Percentiles rank a stretch among this genome's conserved stretches.
Evolutionary conservation across 2,797 vertebrate genomes (phyloP).

Genomic region (Peromyscus nudipes): DNA sequence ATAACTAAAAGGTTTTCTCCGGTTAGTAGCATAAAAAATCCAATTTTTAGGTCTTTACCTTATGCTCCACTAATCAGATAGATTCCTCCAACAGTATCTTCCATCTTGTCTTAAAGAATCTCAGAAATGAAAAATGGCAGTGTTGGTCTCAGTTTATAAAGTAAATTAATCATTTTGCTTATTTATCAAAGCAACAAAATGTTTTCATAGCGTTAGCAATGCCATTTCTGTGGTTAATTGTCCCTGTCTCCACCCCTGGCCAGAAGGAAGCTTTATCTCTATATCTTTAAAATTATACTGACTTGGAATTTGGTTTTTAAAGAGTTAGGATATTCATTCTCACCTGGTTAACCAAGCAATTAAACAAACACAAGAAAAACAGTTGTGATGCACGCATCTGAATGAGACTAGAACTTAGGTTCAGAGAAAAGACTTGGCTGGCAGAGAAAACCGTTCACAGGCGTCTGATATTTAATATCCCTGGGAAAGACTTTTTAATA

Average conservation of each 20-base stretch:
- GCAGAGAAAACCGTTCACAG: neutral
- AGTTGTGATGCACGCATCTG: neutral
- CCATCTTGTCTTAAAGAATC: conserved; percentile 5
- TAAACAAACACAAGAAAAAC: conserved; percentile 38
- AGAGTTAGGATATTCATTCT: conserved; percentile 21
- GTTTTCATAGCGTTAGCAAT: conserved; percentile 27
- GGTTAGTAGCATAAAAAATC: neutral
- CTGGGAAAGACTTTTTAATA: neutral
- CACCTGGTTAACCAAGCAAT: neutral
- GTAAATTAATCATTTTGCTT: conserved; percentile 36
- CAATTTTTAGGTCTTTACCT: conserved; percentile 15
- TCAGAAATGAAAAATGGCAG: conserved; percentile 47
- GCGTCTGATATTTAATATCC: neutral
- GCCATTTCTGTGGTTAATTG: conserved; percentile 42
- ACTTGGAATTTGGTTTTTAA: conserved; percentile 22
- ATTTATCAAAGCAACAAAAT: conserved; percentile 50
- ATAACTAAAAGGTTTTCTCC: neutral
- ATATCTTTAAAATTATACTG: conserved; percentile 26
- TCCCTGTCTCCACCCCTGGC: neutral
- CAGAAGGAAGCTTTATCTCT: neutral
- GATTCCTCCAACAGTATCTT: neutral
- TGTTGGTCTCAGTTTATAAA: conserved; percentile 41
- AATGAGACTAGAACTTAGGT: conserved; percentile 5
- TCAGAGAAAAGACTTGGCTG: neutral
- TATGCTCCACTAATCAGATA: neutral